Base-by-base conservation (phyloP, 2,113 vertebrate species). In the Propithecus coquereli region DNA sequence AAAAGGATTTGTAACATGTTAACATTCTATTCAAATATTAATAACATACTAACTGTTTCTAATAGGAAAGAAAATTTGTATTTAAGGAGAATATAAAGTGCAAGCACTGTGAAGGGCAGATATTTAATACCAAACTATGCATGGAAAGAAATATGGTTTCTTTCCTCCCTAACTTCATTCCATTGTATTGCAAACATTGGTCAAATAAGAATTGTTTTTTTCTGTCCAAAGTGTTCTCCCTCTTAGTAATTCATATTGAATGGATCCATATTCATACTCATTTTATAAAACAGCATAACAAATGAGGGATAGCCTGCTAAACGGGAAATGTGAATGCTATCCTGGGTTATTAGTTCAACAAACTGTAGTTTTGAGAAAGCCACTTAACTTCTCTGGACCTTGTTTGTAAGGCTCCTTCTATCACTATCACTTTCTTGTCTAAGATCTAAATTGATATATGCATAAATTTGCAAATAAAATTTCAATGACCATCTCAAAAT, bases 211-310 rank as follows among this genome's bases (percentile, higher is more conserved):
- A 40, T 68, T 43, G 40, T 43, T 84, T 40, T 45, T 65, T 59
- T n/a, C 54, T 37, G 1, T 25, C 50, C 23, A 54, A 93, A 85
- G 5, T 88, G 7, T 57, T 68, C 30, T 90, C 57, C 17, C 8
- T 85, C 47, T 91, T 68, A 40, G 66, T 96, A 89, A 97, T 91
- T 94, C 65, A 91, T 90, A 91, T 94, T 93, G 77, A 96, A 89
- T 79, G 5, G 14, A 77, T 84, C 43, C 32, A 80, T 91, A 95
- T 66, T 77, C 66, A 73, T n/a, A 40, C 82, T 25, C 10, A 54
- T 82, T 85, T 90, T 95, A 59, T 25, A 85, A 68, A 95, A 50
- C 4, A 93, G 20, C 16, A 94, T 65, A 92, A 65, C 57, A 81
- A 95, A 54, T 50, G 47, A 77, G 23, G 92, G n/a, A 80, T 8